Percentiles rank a stretch among this genome's conserved stretches.
These are phyloP conservation scores for Chloropsis hardwickii DNA, from an alignment of 2,113 vertebrate species.

Conservation along the genomic window DNA sequence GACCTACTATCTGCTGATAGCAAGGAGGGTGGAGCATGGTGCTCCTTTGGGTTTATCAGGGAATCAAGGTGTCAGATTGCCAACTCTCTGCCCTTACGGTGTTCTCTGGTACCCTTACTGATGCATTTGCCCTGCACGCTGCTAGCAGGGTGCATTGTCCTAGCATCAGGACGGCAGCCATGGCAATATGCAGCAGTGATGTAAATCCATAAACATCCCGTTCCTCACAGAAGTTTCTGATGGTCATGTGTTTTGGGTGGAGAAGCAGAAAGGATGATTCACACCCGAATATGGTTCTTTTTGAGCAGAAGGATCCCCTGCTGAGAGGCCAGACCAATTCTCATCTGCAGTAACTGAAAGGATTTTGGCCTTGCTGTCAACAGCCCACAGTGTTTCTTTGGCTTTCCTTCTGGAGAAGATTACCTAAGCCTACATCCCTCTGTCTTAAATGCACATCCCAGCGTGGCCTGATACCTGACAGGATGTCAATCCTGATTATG, in stretches of 20 bases:
- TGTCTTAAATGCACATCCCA: neutral
- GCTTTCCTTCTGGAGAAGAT: neutral
- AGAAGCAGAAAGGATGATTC: slow-evolving; percentile 8
- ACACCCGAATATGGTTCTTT: slow-evolving; percentile 37
- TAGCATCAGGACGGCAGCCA: neutral
- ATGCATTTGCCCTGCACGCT: accelerated
- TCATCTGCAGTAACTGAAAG: neutral
- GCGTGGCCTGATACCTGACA: neutral
- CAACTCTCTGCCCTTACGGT: neutral
- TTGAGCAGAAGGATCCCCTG: neutral
- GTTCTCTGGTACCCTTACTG: neutral
- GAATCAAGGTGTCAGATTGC: accelerated
- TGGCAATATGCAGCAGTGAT: neutral
- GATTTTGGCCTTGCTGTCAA: slow-evolving; percentile 33
- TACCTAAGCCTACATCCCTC: neutral
- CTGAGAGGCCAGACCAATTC: neutral
- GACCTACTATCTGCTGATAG: neutral
- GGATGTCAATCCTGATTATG: neutral
- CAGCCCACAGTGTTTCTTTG: neutral
- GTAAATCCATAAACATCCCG: neutral
- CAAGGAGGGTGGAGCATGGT: neutral
- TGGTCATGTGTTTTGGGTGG: neutral
- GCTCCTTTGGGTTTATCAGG: neutral
- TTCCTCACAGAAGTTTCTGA: neutral
- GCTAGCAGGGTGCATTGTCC: neutral